Base-by-base conservation (phyloP, 1,140 invertebrate genomes). In the Parasteatoda tepidariorum region DNA sequence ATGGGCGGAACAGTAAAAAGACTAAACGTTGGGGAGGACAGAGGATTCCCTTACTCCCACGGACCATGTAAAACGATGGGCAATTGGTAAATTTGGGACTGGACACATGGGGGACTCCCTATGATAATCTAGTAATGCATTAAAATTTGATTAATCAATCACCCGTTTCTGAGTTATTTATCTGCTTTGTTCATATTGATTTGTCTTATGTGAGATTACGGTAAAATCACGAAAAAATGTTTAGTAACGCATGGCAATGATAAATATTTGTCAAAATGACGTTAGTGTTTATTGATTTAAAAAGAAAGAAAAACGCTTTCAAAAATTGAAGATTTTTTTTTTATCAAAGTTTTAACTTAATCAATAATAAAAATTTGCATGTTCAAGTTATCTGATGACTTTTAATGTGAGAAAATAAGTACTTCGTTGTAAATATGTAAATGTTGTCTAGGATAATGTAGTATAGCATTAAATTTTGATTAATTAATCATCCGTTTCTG, bases 361-460 rank as follows among this genome's bases (percentile, higher is more conserved):
- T n/a, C n/a, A n/a, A n/a, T n/a, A n/a, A n/a, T n/a, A n/a, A n/a
- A n/a, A n/a, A n/a, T n/a, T n/a, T n/a, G n/a, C n/a, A n/a, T n/a
- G n/a, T n/a, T n/a, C n/a, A n/a, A n/a, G n/a, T n/a, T n/a, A n/a
- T n/a, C n/a, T n/a, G n/a, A n/a, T n/a, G n/a, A n/a, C n/a, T n/a
- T n/a, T n/a, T n/a, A n/a, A n/a, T n/a, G n/a, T n/a, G n/a, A n/a
- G n/a, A n/a, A n/a, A n/a, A n/a, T n/a, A n/a, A n/a, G n/a, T n/a
- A n/a, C n/a, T n/a, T n/a, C n/a, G n/a, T n/a, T n/a, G n/a, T n/a
- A n/a, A n/a, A n/a, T n/a, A n/a, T n/a, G n/a, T n/a, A n/a, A n/a
- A n/a, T n/a, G n/a, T n/a, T n/a, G n/a, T n/a, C 71, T 74, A 74
- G n/a, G n/a, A 74, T 74, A 74, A 74, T 61, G 59, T 15, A 68